phyloP scores from a whole-genome alignment of 2,888 invertebrate genomes.

The Harmothoe impar region DNA sequence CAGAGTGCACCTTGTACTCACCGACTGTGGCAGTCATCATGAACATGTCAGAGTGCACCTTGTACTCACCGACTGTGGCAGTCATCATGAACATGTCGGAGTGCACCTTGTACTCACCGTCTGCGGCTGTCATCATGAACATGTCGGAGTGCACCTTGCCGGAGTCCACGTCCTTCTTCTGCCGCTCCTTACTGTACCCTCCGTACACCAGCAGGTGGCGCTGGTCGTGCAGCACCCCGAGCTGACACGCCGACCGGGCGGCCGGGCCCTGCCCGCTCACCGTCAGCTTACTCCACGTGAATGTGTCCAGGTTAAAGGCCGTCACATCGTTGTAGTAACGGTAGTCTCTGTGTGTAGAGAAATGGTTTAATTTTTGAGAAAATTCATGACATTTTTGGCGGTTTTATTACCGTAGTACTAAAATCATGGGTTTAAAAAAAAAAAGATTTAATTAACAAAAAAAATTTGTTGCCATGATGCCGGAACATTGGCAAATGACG shows the following conservation, averaged over 20 bases:
- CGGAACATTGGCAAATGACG: too few species aligned
- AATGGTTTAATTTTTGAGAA: too few species aligned
- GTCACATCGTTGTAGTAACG: conserved; percentile 94
- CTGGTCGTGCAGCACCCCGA: conserved; percentile 85
- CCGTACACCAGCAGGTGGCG: conserved; percentile 89
- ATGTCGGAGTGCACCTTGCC: conserved; percentile 89
- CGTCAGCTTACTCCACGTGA: conserved; percentile 90
- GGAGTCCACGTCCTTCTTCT: conserved; percentile 90
- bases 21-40: too few species aligned
- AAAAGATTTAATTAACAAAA: neutral
- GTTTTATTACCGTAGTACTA: too few species aligned
- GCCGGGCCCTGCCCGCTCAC: conserved; percentile 87
- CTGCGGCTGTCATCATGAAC: conserved; percentile 83
- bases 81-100: too few species aligned
- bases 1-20: conserved; percentile 87
- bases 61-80: too few species aligned
- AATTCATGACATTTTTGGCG: too few species aligned
- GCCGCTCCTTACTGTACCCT: conserved; percentile 89
- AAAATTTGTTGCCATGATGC: too few species aligned
- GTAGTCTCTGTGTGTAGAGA: conserved; percentile 89
- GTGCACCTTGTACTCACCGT: conserved; percentile 70
- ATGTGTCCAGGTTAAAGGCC: conserved; percentile 90
- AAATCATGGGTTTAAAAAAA: neutral
- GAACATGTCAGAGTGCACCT: too few species aligned
- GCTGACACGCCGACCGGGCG: conserved; percentile 92